Base-by-base conservation (phyloP, 1,140 invertebrate genomes). In the Magallana gigas region DNA sequence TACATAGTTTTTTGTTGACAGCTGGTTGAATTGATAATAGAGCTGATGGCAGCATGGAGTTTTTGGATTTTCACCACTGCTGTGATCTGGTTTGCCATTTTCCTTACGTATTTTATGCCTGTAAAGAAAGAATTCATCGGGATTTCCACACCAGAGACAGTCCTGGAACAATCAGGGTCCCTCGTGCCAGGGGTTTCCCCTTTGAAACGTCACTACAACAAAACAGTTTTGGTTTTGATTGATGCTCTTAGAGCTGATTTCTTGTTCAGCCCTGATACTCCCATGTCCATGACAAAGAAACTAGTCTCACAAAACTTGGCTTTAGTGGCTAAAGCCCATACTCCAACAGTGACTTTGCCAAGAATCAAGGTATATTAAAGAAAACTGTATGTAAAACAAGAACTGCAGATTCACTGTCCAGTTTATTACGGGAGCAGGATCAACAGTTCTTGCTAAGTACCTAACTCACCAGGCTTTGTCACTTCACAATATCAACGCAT, bases 21-120 rank as follows among this genome's bases (percentile, higher is more conserved):
- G 36, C 36, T 4, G 1, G 5, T 48, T 48, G 36, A 48, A 48
- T 48, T 48, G 36, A 48, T 48, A 48, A 1, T 48, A 12, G 1
- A 3, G 18, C 68, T 76, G 23, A 76, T 76, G 68, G 68, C 68
- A 23, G 68, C 36, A 76, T 76, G 68, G 68, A 76, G 68, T 76
- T 76, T 8, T 29, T 76, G 68, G 68, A 29, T 76, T 29, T 76
- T 76, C 8, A 76, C 68, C 68, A 76, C 68, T 36, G 11, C 36
- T 76, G 68, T 76, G 23, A 36, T 76, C 36, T 76, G 68, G 68
- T 76, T 76, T 36, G 68, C 68, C 11, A 12, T 76, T 29, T 76
- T 76, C 36, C 68, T 76, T 29, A 76, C 68, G 4, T 76, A 23
- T 12, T 76, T 76, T 29, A 76, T 76, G 68, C 68, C 68, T 11